These are phyloP conservation scores for Drosophila tripunctata DNA, from an alignment of 2,888 invertebrate genomes.

Conservation along the genomic window DNA sequence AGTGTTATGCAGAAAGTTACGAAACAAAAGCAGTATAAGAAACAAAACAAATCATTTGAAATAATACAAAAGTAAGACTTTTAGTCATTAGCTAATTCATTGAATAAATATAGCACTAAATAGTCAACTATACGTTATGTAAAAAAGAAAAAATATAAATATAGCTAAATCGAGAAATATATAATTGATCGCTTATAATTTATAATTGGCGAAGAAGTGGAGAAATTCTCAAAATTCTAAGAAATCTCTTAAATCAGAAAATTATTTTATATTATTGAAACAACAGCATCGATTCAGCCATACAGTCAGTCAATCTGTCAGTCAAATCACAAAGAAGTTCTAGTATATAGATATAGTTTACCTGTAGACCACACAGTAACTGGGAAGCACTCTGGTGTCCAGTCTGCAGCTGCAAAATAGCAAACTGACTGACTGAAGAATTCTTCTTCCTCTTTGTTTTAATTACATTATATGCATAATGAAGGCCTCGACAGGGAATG, in stretches of 20 bases:
- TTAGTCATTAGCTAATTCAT: too few relatives aligned
- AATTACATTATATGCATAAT: slow-evolving; percentile 78
- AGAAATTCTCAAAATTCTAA: too few relatives aligned
- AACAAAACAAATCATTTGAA: not conserved
- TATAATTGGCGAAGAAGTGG: too few relatives aligned
- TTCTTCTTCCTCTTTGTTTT: slow-evolving; percentile 47
- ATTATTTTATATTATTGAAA: too few relatives aligned
- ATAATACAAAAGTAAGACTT: too few relatives aligned
- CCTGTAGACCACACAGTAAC: slow-evolving; percentile 64
- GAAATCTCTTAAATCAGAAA: too few relatives aligned
- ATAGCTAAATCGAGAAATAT: too few relatives aligned
- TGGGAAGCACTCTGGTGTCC: slow-evolving; percentile 14
- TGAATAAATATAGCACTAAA: too few relatives aligned
- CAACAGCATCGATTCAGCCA: too few relatives aligned
- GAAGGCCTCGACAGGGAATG: slow-evolving; percentile 49
- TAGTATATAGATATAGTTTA: slow-evolving; percentile 18
- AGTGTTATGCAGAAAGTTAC: not conserved
- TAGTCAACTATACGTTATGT: too few relatives aligned
- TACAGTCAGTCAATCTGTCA: slow-evolving; percentile 6
- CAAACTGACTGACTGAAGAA: slow-evolving; percentile 8
- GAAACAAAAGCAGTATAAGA: not conserved
- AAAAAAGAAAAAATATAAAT: too few relatives aligned
- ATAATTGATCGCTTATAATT: too few relatives aligned
- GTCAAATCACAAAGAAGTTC: slow-evolving; percentile 19
- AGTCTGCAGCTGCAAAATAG: slow-evolving; percentile 3